These are phyloP conservation scores for Poecilia picta DNA, from an alignment of 2,797 vertebrate species.

Conservation along the genomic window DNA sequence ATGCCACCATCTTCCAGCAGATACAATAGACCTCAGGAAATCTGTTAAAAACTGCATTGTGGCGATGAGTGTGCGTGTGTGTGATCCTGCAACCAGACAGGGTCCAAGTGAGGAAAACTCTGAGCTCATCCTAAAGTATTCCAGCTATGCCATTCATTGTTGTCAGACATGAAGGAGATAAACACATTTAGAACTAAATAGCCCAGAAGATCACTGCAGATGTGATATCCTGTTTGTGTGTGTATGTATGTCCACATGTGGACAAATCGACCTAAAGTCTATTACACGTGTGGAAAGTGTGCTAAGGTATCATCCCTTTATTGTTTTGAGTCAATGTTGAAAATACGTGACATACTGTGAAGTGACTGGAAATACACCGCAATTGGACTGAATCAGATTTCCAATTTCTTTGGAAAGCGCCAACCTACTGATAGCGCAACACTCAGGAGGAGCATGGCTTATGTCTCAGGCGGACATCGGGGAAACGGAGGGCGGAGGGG, in stretches of 20 bases:
- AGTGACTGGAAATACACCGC: background rate
- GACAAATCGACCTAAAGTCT: background rate
- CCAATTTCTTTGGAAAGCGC: background rate
- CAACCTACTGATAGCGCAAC: background rate
- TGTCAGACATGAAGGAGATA: slow-evolving; percentile 70
- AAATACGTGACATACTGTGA: background rate
- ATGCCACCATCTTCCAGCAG: slow-evolving; percentile 71
- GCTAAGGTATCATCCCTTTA: background rate
- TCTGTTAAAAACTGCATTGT: slow-evolving; percentile 72
- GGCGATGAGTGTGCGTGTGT: slow-evolving; percentile 24
- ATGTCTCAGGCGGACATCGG: too few relatives aligned
- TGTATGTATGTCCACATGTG: background rate
- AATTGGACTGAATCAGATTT: background rate
- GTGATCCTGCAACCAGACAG: slow-evolving; percentile 47
- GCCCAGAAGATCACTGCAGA: slow-evolving; percentile 63
- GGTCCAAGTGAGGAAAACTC: slow-evolving; percentile 67
- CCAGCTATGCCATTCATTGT: slow-evolving; percentile 80
- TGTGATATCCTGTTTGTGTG: slow-evolving; percentile 58
- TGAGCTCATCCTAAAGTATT: slow-evolving; percentile 76
- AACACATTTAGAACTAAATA: slow-evolving; percentile 67
- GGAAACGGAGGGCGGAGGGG: too few relatives aligned
- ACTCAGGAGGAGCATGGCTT: too few relatives aligned
- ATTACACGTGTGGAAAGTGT: background rate
- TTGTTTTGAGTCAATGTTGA: background rate
- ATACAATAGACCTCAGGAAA: slow-evolving; percentile 83